Evolutionary conservation across 2,113 vertebrate species (phyloP).

Genomic region (Caranx ignobilis): DNA sequence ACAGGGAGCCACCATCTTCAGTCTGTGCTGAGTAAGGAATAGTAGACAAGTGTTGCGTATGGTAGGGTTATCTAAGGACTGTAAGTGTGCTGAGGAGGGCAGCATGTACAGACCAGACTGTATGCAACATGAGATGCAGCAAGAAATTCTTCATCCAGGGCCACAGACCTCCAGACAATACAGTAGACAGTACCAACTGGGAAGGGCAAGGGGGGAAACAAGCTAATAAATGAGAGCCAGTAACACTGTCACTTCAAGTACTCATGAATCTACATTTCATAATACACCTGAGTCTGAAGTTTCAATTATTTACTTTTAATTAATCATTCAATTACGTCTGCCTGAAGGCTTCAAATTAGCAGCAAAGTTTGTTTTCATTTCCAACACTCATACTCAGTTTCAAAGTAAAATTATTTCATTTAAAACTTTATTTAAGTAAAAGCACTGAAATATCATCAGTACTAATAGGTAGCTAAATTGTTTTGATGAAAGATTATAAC

Average conservation of each 20-base stretch:
- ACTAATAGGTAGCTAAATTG: too few species aligned
- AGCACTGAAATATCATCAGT: too few species aligned
- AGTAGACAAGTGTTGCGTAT: constrained; percentile 22
- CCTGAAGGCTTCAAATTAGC: too few species aligned
- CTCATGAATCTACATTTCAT: background rate
- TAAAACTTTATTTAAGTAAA: too few species aligned
- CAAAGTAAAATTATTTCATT: too few species aligned
- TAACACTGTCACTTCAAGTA: background rate
- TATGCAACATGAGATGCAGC: constrained; percentile 57
- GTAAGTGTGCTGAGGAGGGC: constrained; percentile 18
- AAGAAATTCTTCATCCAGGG: constrained; percentile 44
- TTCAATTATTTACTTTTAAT: too few species aligned
- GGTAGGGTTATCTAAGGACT: constrained; percentile 53
- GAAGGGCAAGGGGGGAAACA: background rate
- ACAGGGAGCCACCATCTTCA: constrained; percentile 34
- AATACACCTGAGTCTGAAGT: too few species aligned
- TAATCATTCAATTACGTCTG: too few species aligned
- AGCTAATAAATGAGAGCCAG: background rate
- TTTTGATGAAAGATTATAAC: too few species aligned
- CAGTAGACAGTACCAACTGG: constrained; percentile 8
- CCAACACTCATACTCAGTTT: too few species aligned
- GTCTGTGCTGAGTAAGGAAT: constrained; percentile 53
- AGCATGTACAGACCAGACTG: constrained; percentile 45
- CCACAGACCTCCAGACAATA: constrained; percentile 22
- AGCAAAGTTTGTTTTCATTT: too few species aligned